Conservation (phyloP, 1,140 invertebrate species). For the Drosophila hydei region DNA sequence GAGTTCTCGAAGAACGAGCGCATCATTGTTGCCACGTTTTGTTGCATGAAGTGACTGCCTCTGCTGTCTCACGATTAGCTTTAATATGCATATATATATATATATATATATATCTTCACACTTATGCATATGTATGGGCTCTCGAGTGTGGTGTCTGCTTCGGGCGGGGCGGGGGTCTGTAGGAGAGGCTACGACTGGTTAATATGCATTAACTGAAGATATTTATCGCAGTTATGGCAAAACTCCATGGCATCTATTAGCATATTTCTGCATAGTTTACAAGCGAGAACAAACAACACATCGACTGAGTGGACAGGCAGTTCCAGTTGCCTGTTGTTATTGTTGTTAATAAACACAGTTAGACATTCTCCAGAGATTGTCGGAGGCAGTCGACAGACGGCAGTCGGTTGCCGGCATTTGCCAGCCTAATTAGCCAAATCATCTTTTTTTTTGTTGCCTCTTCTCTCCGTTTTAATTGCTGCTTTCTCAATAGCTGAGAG, state of each 20-base stretch:
- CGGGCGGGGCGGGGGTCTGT: neutral
- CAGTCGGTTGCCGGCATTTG: neutral
- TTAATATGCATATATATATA: slow-evolving; percentile 7
- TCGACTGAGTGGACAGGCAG: slow-evolving; percentile 55
- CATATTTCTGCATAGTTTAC: slow-evolving; percentile 76
- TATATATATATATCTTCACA: slow-evolving; percentile 29
- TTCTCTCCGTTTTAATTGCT: slow-evolving; percentile 67
- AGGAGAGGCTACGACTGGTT: slow-evolving; percentile 26
- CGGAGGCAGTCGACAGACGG: slow-evolving; percentile 8
- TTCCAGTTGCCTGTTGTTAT: slow-evolving; percentile 33
- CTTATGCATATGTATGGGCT: slow-evolving; percentile 64
- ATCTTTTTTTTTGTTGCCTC: slow-evolving; percentile 38
- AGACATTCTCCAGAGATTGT: slow-evolving; percentile 25
- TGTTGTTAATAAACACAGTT: slow-evolving; percentile 28
- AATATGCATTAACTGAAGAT: slow-evolving; percentile 56
- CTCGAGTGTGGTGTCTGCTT: slow-evolving; percentile 16
- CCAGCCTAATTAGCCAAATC: slow-evolving; percentile 76
- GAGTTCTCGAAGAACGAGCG: neutral
- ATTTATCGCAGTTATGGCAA: slow-evolving; percentile 64
- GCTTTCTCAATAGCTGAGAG: slow-evolving; percentile 61
- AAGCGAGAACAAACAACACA: slow-evolving; percentile 54
- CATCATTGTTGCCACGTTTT: neutral
- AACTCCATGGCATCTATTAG: slow-evolving; percentile 56
- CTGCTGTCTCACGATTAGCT: slow-evolving; percentile 33
- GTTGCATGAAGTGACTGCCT: slow-evolving; percentile 20